A percentile compares a stretch with the other conserved stretches of the same genome.
Evolutionary conservation across 2,797 vertebrate species (phyloP).

Genomic region (Xerus rutilus): DNA sequence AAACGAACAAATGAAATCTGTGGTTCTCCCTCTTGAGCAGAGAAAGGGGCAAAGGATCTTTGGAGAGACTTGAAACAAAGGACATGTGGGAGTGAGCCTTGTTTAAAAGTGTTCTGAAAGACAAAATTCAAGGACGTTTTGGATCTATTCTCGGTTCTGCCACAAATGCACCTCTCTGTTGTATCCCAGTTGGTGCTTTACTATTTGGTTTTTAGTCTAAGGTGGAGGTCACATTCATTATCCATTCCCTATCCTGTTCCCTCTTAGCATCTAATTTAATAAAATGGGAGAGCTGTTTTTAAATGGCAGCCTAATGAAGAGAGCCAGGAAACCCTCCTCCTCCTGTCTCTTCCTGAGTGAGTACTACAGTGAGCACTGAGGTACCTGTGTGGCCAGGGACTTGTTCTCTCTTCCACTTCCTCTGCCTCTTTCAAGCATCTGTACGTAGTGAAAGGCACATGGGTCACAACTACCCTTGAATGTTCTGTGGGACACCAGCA

Average conservation of each 20-base stretch:
- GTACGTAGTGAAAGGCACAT: background rate
- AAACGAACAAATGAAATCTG: constrained; percentile 50
- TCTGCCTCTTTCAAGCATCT: background rate
- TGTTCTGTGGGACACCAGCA: background rate
- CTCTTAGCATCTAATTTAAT: constrained; percentile 3
- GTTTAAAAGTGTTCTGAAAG: constrained; percentile 29
- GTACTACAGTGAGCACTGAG: background rate
- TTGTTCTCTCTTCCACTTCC: background rate
- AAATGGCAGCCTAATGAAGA: background rate
- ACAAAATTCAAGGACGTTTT: background rate
- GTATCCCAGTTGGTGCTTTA: background rate
- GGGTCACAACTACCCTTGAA: background rate
- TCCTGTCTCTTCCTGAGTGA: background rate
- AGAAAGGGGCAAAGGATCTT: constrained; percentile 33
- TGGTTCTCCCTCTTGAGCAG: constrained; percentile 29
- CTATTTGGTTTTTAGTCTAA: background rate
- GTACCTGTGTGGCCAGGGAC: background rate
- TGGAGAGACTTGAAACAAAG: constrained; percentile 46
- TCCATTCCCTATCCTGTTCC: background rate
- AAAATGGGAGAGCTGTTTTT: constrained; percentile 2
- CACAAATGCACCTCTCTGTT: background rate
- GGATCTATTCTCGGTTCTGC: background rate
- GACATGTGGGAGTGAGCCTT: background rate
- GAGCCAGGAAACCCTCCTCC: background rate
- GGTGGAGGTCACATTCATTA: background rate